These are phyloP conservation scores for Marmota monax DNA, from an alignment of 2,113 vertebrate species.

Conservation along the genomic window DNA sequence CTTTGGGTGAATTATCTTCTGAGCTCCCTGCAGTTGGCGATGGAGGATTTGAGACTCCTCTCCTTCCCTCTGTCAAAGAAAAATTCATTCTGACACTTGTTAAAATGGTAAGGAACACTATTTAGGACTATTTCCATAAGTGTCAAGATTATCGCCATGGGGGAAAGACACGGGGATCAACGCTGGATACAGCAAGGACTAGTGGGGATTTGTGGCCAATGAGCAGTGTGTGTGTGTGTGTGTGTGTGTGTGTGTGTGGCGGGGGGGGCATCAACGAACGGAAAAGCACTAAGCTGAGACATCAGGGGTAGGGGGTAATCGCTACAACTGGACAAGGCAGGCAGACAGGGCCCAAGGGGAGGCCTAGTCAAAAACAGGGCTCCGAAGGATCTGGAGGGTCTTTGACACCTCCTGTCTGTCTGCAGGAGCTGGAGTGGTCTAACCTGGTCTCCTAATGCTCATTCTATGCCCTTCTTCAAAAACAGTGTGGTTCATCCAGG, in stretches of 20 bases:
- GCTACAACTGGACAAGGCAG: not conserved
- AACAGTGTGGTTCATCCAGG: not conserved
- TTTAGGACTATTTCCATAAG: not conserved
- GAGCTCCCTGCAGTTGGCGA: not conserved
- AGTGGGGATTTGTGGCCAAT: not conserved
- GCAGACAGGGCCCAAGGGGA: not conserved
- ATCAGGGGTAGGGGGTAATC: not conserved
- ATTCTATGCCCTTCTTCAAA: conserved; percentile 11
- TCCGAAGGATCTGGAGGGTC: not conserved
- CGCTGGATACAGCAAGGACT: not conserved
- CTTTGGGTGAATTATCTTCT: not conserved
- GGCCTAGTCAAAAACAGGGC: not conserved
- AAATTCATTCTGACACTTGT: not conserved
- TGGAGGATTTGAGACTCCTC: not conserved
- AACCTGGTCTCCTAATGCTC: not conserved
- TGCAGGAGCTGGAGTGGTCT: not conserved
- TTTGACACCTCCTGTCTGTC: not conserved
- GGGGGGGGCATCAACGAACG: not conserved
- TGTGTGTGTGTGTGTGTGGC: too few species aligned
- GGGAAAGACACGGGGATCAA: not conserved
- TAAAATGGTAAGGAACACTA: not conserved
- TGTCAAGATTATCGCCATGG: not conserved
- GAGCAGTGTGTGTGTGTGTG: too few species aligned
- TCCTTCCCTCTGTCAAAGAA: not conserved
- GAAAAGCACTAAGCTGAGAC: not conserved